Conservation (phyloP, 1,140 invertebrate genomes). For the Zaprionus taronus region DNA sequence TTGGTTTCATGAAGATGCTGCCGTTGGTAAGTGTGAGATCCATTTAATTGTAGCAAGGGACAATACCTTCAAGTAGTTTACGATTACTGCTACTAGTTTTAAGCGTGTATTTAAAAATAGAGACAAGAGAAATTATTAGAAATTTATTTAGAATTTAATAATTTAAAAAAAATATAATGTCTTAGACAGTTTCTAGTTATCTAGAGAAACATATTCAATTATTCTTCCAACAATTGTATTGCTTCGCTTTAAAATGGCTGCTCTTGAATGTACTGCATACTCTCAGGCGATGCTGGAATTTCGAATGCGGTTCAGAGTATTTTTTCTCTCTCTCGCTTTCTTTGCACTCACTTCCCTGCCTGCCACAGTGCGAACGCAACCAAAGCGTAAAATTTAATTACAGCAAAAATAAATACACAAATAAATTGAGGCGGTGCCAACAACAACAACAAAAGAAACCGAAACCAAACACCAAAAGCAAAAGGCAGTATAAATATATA, state of each 20-base stretch:
- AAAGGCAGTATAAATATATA: constrained; percentile 5
- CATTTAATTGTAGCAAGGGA: not conserved
- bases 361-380: constrained; percentile 35
- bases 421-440: constrained; percentile 63
- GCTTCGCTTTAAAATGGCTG: not conserved
- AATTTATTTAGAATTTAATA: too few relatives aligned
- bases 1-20: constrained; percentile 86
- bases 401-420: constrained; percentile 76
- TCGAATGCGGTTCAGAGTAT: not conserved
- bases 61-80: too few relatives aligned
- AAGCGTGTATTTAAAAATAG: too few relatives aligned
- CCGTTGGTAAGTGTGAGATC: constrained; percentile 85
- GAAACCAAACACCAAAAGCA: constrained; percentile 24
- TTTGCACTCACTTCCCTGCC: not conserved
- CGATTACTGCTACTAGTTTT: too few relatives aligned
- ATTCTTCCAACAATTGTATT: not conserved
- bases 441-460: constrained; percentile 59
- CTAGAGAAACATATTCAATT: not conserved
- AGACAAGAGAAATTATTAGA: too few relatives aligned
- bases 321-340: not conserved
- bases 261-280: not conserved
- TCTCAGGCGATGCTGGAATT: constrained; percentile 16
- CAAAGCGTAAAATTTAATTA: constrained; percentile 82
- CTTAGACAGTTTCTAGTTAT: too few relatives aligned
- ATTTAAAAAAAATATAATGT: too few relatives aligned